Base-by-base conservation (phyloP, 1,140 invertebrate genomes). In the Drosophila fuyamai region DNA sequence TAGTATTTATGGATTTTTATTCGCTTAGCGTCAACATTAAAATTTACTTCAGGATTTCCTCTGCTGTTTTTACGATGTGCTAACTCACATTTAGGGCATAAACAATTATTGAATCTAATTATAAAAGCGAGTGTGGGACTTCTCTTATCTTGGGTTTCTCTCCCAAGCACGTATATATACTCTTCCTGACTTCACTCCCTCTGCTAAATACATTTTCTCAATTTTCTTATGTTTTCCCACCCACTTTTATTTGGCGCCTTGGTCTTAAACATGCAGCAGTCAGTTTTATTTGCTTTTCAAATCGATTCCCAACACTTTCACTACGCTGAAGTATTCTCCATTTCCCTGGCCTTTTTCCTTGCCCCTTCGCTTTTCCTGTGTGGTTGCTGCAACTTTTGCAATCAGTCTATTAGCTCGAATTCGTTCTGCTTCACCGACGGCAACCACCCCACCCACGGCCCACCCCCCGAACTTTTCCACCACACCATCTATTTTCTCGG, bases 221-320 rank as follows among this genome's bases (percentile, higher is more conserved):
- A 5, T 35, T 61, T 46, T 27, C 41, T 32, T 35, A 7, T 43
- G 12, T 38, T 59, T 56, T 48, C 46, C 72, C 72, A 65, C 57
- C 77, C 63, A 54, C 70, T 81, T 68, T 73, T 65, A 70, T 61
- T 85, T 81, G 81, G 77, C 81, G 81, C 81, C 77, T 75, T 56
- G 13, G 46, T 70, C 55, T 56, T 18, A 62, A 71, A 38, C 61
- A 67, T 36, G 40, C 56, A 70, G 48, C 74, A 79, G 79, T 86
- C 74, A 66, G 73, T 66, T 85, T 86, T 86, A 86, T 85, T 85
- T 86, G 81, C 82, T 78, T 76, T 76, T 60, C 75, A 74, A 79
- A 85, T 82, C 79, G 83, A 76, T 79, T 60, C 65, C 75, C 66
- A 80, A 75, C 74, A 76, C 74, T 76, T 76, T 76, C 83, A 79